Base-by-base conservation (phyloP, 2,797 vertebrate genomes). In the Rhinoraja longicauda region DNA sequence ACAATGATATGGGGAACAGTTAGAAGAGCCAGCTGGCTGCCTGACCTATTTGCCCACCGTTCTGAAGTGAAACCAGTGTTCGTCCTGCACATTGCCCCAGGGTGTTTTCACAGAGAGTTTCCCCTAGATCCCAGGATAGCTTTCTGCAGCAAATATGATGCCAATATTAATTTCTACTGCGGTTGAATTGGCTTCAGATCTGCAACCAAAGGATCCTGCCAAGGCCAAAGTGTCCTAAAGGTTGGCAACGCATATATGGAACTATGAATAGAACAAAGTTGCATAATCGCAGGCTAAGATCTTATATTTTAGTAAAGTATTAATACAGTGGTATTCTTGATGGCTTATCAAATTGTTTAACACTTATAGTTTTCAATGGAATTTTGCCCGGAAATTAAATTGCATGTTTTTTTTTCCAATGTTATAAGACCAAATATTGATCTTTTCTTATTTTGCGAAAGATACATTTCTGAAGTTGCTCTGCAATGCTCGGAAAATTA, bases 61-160 rank as follows among this genome's bases (percentile, higher is more conserved):
- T 82, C 79, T 36, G n/a, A 67, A 88, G 6, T 67, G n/a, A 88
- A 88, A 88, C 84, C 59, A 67, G 84, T 21, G 59, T 88, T 67
- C 84, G 8, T 32, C n/a, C 67, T 88, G 84, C 59, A 67, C 59
- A 36, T 32, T 64, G 62, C 84, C 84, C n/a, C n/a, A 88, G 84
- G 62, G 67, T 67, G 84, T 88, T 88, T 88, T 36, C 84, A 36
- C 62, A 88, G 12, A 36, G 15, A 36, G 15, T 88, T 88, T 36
- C 59, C 84, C n/a, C 29, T n/a, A 88, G 17, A 9, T 88, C 84
- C 29, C 84, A 67, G 17, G n/a, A 88, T 62, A 2, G n/a, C 6
- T 17, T 67, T 88, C 62, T 88, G 84, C n/a, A 67, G 62, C n/a
- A 67, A 3, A 64, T 88, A n/a, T 67, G 59, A 88, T 32, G 62